Base-by-base conservation (phyloP, 2,797 vertebrate species). In the Lepilemur ruficaudatus region DNA sequence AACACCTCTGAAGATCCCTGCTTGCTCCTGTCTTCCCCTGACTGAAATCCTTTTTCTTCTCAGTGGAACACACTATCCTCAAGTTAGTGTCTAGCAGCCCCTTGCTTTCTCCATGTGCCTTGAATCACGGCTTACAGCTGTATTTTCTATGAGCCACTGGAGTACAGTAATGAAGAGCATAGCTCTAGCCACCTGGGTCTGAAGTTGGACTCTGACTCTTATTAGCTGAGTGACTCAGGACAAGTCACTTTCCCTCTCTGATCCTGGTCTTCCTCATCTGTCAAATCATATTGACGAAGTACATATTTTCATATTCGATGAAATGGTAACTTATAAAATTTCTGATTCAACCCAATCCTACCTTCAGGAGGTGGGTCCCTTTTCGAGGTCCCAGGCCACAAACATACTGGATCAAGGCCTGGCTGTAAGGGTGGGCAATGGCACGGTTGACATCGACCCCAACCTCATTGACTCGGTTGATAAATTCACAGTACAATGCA, bases 391-490 rank as follows among this genome's bases (percentile, higher is more conserved):
- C 99, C 95, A 99, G 98, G 93, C 99, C 99, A 95, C 99, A 99
- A 81, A 99, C 99, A 0, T 99, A 99, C 97, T 99, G 99, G 81
- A 99, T 99, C 97, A 99, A 98, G 92, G 99, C 99, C 98, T 99
- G 99, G 93, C 99, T 99, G 96, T 99, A 99, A 69, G 99, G 99
- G 97, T 99, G 99, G 73, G 99, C 99, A 5, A 99, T 99, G 50
- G 99, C 99, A 41, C 99, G 98, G 98, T 99, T 99, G 97, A 99
- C 99, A 93, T 99, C 99, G 79, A 99, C 99, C 32, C 99, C 99
- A 46, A 99, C 99, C 98, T 99, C 99, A 11, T 99, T 99, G 92
- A 99, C 99, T 15, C 99, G 99, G 98, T 99, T 99, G 97, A 99
- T 99, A 98, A 99, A 99, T 95, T 99, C 99, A 94, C 99, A 99